These are phyloP conservation scores for Babyrousa celebensis DNA, from an alignment of 2,797 vertebrate species.

Conservation along the genomic window DNA sequence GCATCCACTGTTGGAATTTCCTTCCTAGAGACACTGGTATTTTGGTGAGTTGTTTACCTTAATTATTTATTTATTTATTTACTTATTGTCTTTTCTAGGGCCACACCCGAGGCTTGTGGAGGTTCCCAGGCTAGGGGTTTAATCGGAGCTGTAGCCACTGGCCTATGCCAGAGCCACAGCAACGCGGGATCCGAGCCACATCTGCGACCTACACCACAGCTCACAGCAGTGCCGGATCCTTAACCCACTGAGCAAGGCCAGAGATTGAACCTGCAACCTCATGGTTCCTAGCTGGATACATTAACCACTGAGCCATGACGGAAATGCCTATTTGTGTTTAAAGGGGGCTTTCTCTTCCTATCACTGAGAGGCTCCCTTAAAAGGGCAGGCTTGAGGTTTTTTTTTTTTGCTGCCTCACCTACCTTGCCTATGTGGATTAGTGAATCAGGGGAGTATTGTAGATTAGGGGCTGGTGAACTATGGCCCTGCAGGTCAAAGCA, in stretches of 20 bases:
- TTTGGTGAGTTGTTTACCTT: slow-evolving; percentile 93
- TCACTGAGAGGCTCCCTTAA: neutral
- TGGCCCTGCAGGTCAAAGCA: neutral
- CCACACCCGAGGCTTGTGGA: too few relatives aligned
- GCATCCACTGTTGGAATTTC: slow-evolving; percentile 96
- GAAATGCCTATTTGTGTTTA: slow-evolving; percentile 4
- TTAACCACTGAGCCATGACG: too few relatives aligned
- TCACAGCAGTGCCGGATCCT: neutral
- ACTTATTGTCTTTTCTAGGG: too few relatives aligned
- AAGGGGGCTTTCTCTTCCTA: neutral
- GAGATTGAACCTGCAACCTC: too few relatives aligned
- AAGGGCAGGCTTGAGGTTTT: slow-evolving; percentile 11
- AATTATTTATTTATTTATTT: neutral
- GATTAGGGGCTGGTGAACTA: neutral
- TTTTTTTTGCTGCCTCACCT: neutral
- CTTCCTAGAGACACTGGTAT: slow-evolving; percentile 95
- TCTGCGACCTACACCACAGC: neutral
- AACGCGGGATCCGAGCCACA: too few relatives aligned
- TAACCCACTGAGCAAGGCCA: too few relatives aligned
- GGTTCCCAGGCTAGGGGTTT: too few relatives aligned
- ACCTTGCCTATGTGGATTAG: slow-evolving; percentile 37
- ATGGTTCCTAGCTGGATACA: too few relatives aligned
- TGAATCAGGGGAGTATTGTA: slow-evolving; percentile 57
- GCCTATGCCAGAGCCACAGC: too few relatives aligned
- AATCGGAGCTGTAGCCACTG: too few relatives aligned